Evolutionary conservation across 2,113 vertebrate species (phyloP), one percentile per base, ranked within the genome.

Genomic region (Chrysemys picta): DNA sequence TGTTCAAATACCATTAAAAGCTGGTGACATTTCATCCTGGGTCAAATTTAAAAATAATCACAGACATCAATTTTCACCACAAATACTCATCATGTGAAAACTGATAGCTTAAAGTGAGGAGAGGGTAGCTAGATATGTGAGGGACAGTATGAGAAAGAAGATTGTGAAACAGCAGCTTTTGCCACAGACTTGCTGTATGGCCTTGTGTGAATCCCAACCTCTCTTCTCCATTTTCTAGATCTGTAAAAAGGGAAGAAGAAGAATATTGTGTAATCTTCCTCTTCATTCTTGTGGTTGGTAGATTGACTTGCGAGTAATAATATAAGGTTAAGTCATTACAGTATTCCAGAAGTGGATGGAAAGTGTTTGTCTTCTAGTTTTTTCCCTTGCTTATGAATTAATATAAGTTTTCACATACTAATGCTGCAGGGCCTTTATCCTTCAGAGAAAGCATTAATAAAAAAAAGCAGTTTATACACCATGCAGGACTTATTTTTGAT

Each of bases 401-500:
- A 94, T 59, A 87, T 14, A 88, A 89, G 8, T 94, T 96, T 95
- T 89, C 78, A 94, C 91, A 80, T 78, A 88, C 87, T 86, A 93
- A 45, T 53, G 89, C 93, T 95, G 87, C 89, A 94, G 94, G 93
- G 94, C 27, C 80, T 91, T 65, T 53, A 82, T 62, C 82, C 83
- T 57, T 49, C 82, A 95, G 93, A 84, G 52, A 53, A 59, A 24
- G 25, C 54, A 96, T 95, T 94, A 93, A 93, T 96, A 94, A 94
- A 38, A 93, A 93, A 97, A 95, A 93, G 57, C 1, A 0, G 42
- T 85, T 75, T 89, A 79, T 72, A 89, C n/a, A 87, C 65, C 65
- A 75, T 84, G 72, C 87, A 95, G 62, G 22, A 59, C 80, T 94
- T 82, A 45, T 8, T 94, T 94, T 82, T 5, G 93, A 90, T 89